These are phyloP conservation scores for Drosophila burlai DNA, from an alignment of 1,140 invertebrate species.

Conservation along the genomic window DNA sequence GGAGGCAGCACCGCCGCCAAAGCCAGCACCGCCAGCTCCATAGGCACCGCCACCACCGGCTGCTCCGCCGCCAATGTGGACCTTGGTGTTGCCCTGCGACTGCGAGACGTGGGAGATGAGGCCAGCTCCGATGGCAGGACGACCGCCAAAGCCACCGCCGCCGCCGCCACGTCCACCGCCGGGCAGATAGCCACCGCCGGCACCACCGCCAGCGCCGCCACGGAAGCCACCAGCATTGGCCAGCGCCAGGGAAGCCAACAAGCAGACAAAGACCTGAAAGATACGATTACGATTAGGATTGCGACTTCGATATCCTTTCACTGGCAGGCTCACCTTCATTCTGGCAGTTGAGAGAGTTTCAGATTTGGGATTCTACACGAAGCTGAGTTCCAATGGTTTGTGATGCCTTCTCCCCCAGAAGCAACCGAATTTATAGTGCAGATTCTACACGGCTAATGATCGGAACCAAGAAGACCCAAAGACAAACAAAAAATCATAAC, in stretches of 20 bases:
- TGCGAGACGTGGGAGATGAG: conserved; percentile 68
- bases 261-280: conserved; percentile 62
- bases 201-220: conserved; percentile 57
- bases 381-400: conserved; percentile 60
- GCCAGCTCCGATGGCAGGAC: conserved; percentile 54
- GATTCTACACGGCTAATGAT: conserved; percentile 62
- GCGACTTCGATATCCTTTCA: not conserved
- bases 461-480: conserved; percentile 1
- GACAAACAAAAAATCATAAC: conserved; percentile 12
- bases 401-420: conserved; percentile 52
- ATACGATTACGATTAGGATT: not conserved
- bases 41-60: conserved; percentile 26
- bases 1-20: conserved; percentile 22
- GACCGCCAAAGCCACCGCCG: conserved; percentile 48
- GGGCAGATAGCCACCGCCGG: conserved; percentile 49
- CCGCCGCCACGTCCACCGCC: conserved; percentile 53
- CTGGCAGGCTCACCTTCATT: conserved; percentile 54
- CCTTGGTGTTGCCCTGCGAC: conserved; percentile 65
- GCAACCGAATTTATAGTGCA: conserved; percentile 68
- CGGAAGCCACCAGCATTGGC: conserved; percentile 67
- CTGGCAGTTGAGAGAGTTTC: conserved; percentile 19
- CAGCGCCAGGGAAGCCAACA: conserved; percentile 66
- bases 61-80: conserved; percentile 56
- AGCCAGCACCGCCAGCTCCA: conserved; percentile 24
- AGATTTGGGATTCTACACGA: conserved; percentile 38